Evolutionary conservation across 2,113 vertebrate species (phyloP), one percentile per base, ranked within the genome.

Genomic region (Hystrix cristata): DNA sequence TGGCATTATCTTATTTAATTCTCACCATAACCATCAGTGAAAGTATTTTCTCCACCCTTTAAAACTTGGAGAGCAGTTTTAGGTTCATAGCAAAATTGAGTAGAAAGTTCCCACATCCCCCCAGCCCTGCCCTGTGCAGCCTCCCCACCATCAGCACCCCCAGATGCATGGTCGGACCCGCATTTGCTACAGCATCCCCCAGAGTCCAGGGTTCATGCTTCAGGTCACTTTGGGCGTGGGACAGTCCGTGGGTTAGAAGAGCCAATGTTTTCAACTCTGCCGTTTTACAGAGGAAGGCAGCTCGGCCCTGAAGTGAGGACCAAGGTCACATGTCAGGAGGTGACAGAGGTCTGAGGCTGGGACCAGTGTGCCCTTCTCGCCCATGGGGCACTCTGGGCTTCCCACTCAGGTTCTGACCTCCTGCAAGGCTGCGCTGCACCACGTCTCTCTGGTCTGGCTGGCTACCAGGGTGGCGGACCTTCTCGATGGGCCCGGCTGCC

Each of bases 151-250:
- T 5, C 14, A 6, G 57, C 11, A 38, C 55, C n/a, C 3, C 9
- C 5, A 19, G 15, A 43, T 12, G 43, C 15, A 15, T 6, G 0
- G 3, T 12, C 11, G 60, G 60, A 13, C 27, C 12, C 1, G 4
- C 0, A 12, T 3, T 15, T 1, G 0, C 2, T 5, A 34, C 34
- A 16, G 12, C 7, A 11, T 59, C 18, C 1, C n/a, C 48, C 5
- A 23, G 5, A 74, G 65, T 1, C 2, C 48, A 0, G 2, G 12
- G 79, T 57, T 57, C 5, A 65, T 21, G 7, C 1, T 5, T 25
- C 29, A 7, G n/a, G 0, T 69, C 65, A 6, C 1, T 43, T 25
- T 59, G 7, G 15, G 59, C 15, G 53, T 15, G 9, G 0, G 1
- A 43, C 23, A 1, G 29, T 18, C 60, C 16, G 1, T 10, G 48